These are phyloP conservation scores for Amorpha juglandis DNA, from an alignment of 2,888 invertebrate species.

Conservation along the genomic window DNA sequence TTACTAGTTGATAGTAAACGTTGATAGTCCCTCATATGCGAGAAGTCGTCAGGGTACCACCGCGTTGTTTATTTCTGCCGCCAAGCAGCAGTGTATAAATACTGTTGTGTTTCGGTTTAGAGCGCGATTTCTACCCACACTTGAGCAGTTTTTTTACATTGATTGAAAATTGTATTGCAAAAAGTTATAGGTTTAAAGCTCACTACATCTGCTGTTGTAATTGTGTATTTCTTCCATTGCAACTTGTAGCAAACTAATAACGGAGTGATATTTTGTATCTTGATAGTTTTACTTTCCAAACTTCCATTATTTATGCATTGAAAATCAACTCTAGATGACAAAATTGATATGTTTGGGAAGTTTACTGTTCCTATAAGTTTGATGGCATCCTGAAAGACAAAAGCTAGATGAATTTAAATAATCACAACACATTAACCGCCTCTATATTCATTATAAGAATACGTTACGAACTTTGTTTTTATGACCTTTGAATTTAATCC, in stretches of 20 bases:
- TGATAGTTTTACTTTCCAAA: conserved; percentile 67
- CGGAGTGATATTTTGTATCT: conserved; percentile 73
- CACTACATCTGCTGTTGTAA: conserved; percentile 50
- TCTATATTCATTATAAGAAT: not conserved
- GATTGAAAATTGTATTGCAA: not conserved
- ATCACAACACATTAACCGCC: not conserved
- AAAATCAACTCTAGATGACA: conserved; percentile 84
- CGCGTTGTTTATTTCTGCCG: too few species aligned
- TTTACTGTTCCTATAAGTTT: conserved; percentile 86
- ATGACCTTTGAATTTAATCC: conserved; percentile 73
- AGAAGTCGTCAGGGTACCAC: too few species aligned
- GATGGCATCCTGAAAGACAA: conserved; percentile 84
- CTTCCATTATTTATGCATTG: conserved; percentile 81
- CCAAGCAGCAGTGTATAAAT: too few species aligned
- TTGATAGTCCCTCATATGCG: too few species aligned
- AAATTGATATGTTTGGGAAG: conserved; percentile 87
- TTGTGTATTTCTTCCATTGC: conserved; percentile 66
- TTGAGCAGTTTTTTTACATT: not conserved
- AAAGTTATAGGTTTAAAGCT: conserved; percentile 32
- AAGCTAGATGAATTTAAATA: not conserved
- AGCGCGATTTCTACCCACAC: too few species aligned
- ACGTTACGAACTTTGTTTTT: conserved; percentile 66
- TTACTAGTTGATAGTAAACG: too few species aligned
- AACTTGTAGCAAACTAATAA: conserved; percentile 70
- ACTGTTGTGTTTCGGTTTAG: too few species aligned